Conservation (phyloP, 2,113 vertebrate genomes). For the Nothobranchius furzeri region DNA sequence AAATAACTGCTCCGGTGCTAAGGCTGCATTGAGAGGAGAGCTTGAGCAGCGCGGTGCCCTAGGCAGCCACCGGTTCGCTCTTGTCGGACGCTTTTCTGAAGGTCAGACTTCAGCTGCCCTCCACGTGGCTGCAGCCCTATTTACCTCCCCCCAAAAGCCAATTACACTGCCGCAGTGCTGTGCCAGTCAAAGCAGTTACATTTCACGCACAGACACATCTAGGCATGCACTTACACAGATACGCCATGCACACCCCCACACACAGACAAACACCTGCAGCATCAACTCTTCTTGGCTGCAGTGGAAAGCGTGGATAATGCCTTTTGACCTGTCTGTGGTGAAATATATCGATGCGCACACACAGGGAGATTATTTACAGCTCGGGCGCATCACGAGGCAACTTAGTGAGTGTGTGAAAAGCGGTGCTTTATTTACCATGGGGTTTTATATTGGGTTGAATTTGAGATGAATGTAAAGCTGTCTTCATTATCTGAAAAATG, state of each 20-base stretch:
- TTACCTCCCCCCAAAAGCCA: constrained; percentile 77
- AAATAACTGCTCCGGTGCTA: constrained; percentile 53
- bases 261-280: constrained; percentile 63
- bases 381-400: constrained; percentile 44
- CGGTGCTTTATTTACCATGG: constrained; percentile 62
- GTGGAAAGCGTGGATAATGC: constrained; percentile 40
- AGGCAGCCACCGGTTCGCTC: constrained; percentile 54
- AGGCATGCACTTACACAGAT: constrained; percentile 49
- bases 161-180: constrained; percentile 69
- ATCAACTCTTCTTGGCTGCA: constrained; percentile 46
- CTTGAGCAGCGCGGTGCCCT: constrained; percentile 66
- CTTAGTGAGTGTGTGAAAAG: constrained; percentile 50
- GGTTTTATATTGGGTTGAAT: constrained; percentile 68
- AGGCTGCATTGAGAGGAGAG: constrained; percentile 55
- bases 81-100: constrained; percentile 67
- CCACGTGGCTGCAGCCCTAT: constrained; percentile 68
- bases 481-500: constrained; percentile 74
- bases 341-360: constrained; percentile 51
- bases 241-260: constrained; percentile 36
- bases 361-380: constrained; percentile 58
- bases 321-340: constrained; percentile 60
- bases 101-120: constrained; percentile 77
- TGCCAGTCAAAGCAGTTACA: constrained; percentile 59
- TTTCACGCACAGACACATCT: constrained; percentile 46
- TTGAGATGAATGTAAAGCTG: constrained; percentile 71